Conservation (phyloP, 2,888 invertebrate genomes). For the Bibio marci region DNA sequence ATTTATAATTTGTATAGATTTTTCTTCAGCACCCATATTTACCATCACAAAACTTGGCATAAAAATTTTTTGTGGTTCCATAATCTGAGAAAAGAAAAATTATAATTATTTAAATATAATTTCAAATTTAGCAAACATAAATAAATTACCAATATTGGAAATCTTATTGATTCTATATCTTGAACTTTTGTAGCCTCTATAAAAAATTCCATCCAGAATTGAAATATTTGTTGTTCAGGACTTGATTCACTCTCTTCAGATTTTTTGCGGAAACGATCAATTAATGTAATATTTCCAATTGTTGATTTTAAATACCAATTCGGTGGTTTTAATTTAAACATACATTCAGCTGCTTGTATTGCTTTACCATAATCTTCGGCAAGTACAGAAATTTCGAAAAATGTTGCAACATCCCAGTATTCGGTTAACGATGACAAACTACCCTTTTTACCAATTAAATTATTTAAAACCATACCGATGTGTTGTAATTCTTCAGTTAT, state of each 20-base stretch:
- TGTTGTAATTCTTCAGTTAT: conserved; percentile 81
- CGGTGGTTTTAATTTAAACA: conserved; percentile 81
- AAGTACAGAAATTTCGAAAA: conserved; percentile 94
- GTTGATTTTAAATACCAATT: conserved; percentile 93
- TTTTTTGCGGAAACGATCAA: conserved; percentile 75
- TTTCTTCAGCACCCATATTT: conserved; percentile 85
- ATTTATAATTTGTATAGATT: conserved; percentile 78
- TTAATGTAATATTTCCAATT: conserved; percentile 89
- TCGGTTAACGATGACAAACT: conserved; percentile 81
- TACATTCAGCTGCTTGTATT: conserved; percentile 87
- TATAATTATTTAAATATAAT: conserved; percentile 7
- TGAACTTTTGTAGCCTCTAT: conserved; percentile 78
- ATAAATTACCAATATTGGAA: conserved; percentile 45
- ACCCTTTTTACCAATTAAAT: conserved; percentile 94
- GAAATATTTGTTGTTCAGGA: conserved; percentile 77
- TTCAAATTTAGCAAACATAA: not conserved
- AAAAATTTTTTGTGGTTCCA: conserved; percentile 82
- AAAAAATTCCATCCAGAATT: conserved; percentile 98
- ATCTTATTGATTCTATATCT: conserved; percentile 66
- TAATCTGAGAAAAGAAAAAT: conserved; percentile 34
- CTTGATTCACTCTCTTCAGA: conserved; percentile 50
- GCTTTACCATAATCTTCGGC: conserved; percentile 96
- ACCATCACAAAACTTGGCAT: conserved; percentile 94
- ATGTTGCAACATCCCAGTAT: conserved; percentile 99
- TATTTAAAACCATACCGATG: conserved; percentile 90